Conservation (phyloP, 2,888 invertebrate genomes). For the Mesorhabditis sp. region DNA sequence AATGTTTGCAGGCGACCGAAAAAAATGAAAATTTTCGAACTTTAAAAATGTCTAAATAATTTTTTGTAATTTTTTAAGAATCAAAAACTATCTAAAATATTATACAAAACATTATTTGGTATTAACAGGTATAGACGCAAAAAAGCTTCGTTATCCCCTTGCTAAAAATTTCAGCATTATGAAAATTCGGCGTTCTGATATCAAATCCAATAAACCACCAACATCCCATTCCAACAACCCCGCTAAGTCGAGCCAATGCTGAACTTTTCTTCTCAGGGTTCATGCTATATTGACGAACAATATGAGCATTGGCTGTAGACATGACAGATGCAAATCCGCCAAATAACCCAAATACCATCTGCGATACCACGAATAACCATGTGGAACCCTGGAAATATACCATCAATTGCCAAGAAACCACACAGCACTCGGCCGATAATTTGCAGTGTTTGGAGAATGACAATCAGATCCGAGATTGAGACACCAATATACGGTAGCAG, state of each 20-base stretch:
- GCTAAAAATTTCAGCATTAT: too few relatives aligned
- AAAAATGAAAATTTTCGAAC: too few relatives aligned
- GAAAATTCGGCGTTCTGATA: too few relatives aligned
- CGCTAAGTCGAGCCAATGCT: constrained; percentile 25
- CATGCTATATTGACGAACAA: constrained; percentile 15
- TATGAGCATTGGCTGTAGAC: constrained; percentile 22
- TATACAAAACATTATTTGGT: too few relatives aligned
- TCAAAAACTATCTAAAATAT: too few relatives aligned
- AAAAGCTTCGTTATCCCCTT: too few relatives aligned
- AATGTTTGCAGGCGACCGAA: too few relatives aligned
- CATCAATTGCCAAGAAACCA: too few relatives aligned
- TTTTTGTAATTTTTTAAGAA: too few relatives aligned
- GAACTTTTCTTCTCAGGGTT: constrained; percentile 13
- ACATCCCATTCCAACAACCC: constrained; percentile 29
- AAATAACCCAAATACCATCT: constrained; percentile 30
- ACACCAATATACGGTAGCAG: constrained; percentile 32
- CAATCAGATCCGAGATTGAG: constrained; percentile 26
- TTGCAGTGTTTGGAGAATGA: constrained; percentile 21
- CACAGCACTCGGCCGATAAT: too few relatives aligned
- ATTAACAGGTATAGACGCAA: too few relatives aligned
- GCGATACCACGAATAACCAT: constrained; percentile 29
- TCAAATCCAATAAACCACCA: neutral
- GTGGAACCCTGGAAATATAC: constrained; percentile 15
- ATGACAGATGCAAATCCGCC: constrained; percentile 38
- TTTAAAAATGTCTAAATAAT: too few relatives aligned